Evolutionary conservation across 30 jellyfish, hydroid and myxozoan genomes (phyloP), one percentile per base, ranked within the genome.

Genomic region (Rhopilema esculentum): DNA sequence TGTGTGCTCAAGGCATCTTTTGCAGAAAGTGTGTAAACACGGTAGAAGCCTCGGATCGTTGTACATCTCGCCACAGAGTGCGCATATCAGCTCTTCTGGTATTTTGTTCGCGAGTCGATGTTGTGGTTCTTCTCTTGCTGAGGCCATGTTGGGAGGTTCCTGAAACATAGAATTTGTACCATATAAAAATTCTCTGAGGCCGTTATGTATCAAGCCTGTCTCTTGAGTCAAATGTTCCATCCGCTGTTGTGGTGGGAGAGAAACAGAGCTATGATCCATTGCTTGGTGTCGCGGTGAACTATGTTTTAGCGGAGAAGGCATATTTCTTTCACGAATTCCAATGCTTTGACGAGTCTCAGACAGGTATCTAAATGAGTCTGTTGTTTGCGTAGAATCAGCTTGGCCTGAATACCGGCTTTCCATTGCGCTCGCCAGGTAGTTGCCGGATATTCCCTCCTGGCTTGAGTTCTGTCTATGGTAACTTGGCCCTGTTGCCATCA

Each of bases 41-140:
- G 99, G 99, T 18, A 95, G 91, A 52, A 95, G 87, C 31, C 99
- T 74, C 20, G 99, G 99, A 64, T 95, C 99, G 49, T 72, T 83
- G 85, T 75, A 95, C 88, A 95, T 80, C 84, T 95, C 99, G 17
- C 97, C 99, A 90, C 99, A 95, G 72, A 95, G 85, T 12, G 99
- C 97, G 62, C 99, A 95, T 0, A 80, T 75, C 75, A 89, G 30
- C 57, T 87, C 97, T 49, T 95, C 99, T 33, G 88, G 91, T 21
- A 85, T 77, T 82, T 76, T 74, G 87, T 81, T 73, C 52, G 27
- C 87, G 69, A 65, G 18, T 62, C 88, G 67, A 76, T 85, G 88
- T 83, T 53, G 92, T 15, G 97, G 95, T 69, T 87, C 97, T 28
- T 88, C 97, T 29, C 97, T 52, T 50, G 87, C 97, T 48, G 97